Percentiles rank a stretch among this genome's conserved stretches.
Evolutionary conservation across 92 coral and sea anemone genomes (phyloP).

Genomic region (Desmophyllum pertusum): DNA sequence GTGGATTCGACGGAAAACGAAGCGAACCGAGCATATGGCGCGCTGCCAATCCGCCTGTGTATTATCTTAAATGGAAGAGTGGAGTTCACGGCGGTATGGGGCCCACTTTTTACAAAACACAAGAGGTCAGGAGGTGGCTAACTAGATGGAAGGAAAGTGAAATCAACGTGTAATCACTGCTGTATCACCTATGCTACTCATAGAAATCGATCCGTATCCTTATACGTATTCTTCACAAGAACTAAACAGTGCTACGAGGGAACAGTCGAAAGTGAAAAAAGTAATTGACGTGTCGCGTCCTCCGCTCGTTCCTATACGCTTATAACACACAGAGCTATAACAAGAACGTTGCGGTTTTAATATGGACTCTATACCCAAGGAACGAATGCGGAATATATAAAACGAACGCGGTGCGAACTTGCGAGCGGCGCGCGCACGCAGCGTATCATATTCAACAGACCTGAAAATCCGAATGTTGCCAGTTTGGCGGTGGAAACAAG

Average conservation of each 20-base stretch:
- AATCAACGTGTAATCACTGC: constrained; percentile 7
- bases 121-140: constrained; percentile 74
- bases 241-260: neutral
- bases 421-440: neutral
- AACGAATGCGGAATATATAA: neutral
- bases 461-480: constrained; percentile 12
- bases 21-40: constrained; percentile 85
- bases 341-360: constrained; percentile 1
- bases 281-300: neutral
- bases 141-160: constrained; percentile 56
- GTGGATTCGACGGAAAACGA: constrained; percentile 80
- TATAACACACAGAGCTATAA: neutral
- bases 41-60: constrained; percentile 83
- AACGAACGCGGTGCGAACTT: neutral
- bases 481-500: neutral
- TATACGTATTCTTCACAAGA: too few species aligned
- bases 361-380: neutral
- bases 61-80: constrained; percentile 79
- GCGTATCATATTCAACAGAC: neutral
- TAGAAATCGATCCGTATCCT: neutral
- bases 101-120: constrained; percentile 71
- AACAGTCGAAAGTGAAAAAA: neutral
- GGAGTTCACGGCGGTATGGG: constrained; percentile 88
- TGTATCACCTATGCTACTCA: neutral
- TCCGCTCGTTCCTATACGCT: neutral